Base-by-base conservation (phyloP, 1,140 invertebrate species). In the Trichonephila clavipes region DNA sequence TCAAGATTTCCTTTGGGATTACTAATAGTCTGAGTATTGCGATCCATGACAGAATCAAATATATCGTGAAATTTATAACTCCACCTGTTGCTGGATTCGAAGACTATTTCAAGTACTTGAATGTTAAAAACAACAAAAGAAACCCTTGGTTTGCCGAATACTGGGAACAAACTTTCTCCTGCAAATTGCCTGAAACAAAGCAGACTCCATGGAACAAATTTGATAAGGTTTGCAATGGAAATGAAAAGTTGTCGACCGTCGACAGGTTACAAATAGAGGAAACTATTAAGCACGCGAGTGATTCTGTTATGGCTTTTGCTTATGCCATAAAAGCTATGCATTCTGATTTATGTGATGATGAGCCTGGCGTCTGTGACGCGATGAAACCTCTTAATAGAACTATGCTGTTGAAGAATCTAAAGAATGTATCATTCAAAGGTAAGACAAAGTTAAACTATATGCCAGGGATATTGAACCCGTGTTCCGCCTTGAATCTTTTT, bases 91-190 rank as follows among this genome's bases (percentile, higher is more conserved):
- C 96, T 24, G 98, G 98, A 1, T 99, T 99, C 95, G 97, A 98
- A 94, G 97, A 98, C 94, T 99, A 99, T 95, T 99, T 99, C 95
- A 96, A 98, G 34, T 96, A 96, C 86, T 96, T 99, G 8, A 98
- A 97, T 58, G 97, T 98, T 16, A 97, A 98, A 95, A 98, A 97
- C 95, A 99, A 99, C 96, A 97, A 96, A 94, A 96, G 98, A 81
- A 99, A 99, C 96, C 98, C 98, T 0, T 99, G 98, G 98, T 99
- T 99, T 96, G 97, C 98, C 40, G 98, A 99, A 96, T 99, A 98
- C 96, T 99, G 98, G 98, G 98, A 99, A 95, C 97, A 98, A 95
- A 98, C 98, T 95, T 99, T 99, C 95, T 97, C 97, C 92, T 95
- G 95, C 77, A 95, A 95, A 94, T 95, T 95, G 94, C 97, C 97